A percentile compares a stretch with the other conserved stretches of the same genome.
Conservation (phyloP, 2,888 invertebrate genomes). For the Megastigmus dorsalis region DNA sequence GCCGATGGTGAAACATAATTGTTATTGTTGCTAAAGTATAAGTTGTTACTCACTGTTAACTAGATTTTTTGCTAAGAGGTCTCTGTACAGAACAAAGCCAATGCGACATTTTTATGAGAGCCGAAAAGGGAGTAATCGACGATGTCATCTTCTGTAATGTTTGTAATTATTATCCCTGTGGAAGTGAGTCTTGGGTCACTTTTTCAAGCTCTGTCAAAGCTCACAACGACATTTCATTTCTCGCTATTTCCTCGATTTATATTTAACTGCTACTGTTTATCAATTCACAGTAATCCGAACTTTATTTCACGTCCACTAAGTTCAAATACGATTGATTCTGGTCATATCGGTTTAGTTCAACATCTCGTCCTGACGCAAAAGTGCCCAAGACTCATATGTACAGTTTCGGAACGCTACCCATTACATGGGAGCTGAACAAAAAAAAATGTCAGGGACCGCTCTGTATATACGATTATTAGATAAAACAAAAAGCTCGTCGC, state of each 20-base stretch:
- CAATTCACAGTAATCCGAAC: too few species aligned
- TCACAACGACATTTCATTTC: too few species aligned
- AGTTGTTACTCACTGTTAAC: slow-evolving; percentile 69
- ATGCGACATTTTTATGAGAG: slow-evolving; percentile 26
- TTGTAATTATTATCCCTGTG: not conserved
- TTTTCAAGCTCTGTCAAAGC: too few species aligned
- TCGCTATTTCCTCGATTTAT: too few species aligned
- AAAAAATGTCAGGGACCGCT: slow-evolving; percentile 36
- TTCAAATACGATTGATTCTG: too few species aligned
- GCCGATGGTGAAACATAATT: slow-evolving; percentile 57
- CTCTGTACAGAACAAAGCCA: slow-evolving; percentile 49
- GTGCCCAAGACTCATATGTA: slow-evolving; percentile 24
- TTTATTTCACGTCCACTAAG: too few species aligned
- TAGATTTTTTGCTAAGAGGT: slow-evolving; percentile 63
- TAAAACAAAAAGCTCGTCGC: slow-evolving; percentile 24
- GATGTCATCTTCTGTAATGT: not conserved
- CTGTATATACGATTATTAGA: slow-evolving; percentile 54
- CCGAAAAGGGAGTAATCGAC: not conserved
- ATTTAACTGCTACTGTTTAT: too few species aligned
- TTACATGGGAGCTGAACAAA: not conserved
- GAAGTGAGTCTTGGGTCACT: slow-evolving; percentile 18
- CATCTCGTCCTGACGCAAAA: not conserved
- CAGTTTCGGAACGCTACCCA: slow-evolving; percentile 6
- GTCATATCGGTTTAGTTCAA: too few species aligned
- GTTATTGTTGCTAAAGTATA: slow-evolving; percentile 68